A percentile compares a stretch with the other conserved stretches of the same genome.
phyloP scores from a whole-genome alignment of 2,888 invertebrate species.

The Platycnemis pennipes region DNA sequence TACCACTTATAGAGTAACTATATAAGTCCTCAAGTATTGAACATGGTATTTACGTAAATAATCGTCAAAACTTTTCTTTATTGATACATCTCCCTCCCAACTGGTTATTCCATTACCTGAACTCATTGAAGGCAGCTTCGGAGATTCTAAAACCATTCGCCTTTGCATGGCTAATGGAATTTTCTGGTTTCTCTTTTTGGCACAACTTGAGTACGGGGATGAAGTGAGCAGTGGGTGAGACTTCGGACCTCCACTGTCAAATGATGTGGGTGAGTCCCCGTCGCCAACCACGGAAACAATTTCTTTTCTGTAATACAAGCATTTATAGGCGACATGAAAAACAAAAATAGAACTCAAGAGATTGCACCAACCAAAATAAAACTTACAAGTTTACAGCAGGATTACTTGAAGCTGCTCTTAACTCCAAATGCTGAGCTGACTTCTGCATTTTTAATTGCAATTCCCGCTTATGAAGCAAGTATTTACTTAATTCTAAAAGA shows the following conservation, averaged over 20 bases:
- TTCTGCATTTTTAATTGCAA: conserved; percentile 70
- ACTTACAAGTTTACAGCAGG: conserved; percentile 6
- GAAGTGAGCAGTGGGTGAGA: background rate
- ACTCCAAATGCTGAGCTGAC: background rate
- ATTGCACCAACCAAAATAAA: background rate
- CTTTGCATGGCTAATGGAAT: conserved; percentile 36
- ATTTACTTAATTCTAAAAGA: conserved; percentile 74
- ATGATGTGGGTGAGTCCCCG: background rate
- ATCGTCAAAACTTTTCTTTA: too few species aligned
- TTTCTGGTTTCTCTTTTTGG: conserved; percentile 28
- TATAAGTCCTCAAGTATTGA: too few species aligned
- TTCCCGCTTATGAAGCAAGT: conserved; percentile 73
- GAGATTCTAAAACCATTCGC: conserved; percentile 26
- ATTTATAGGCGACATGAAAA: background rate
- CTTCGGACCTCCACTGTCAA: background rate
- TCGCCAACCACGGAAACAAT: background rate
- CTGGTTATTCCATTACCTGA: conserved; percentile 38
- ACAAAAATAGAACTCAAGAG: background rate
- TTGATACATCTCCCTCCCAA: too few species aligned
- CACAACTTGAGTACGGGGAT: conserved; percentile 33
- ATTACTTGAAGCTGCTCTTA: conserved; percentile 4
- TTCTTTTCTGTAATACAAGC: background rate
- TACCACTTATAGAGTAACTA: too few species aligned
- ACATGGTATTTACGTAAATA: too few species aligned
- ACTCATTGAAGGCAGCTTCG: background rate